These are phyloP conservation scores for Cantharis flavilabris DNA, from an alignment of 2,888 invertebrate species.

Conservation along the genomic window DNA sequence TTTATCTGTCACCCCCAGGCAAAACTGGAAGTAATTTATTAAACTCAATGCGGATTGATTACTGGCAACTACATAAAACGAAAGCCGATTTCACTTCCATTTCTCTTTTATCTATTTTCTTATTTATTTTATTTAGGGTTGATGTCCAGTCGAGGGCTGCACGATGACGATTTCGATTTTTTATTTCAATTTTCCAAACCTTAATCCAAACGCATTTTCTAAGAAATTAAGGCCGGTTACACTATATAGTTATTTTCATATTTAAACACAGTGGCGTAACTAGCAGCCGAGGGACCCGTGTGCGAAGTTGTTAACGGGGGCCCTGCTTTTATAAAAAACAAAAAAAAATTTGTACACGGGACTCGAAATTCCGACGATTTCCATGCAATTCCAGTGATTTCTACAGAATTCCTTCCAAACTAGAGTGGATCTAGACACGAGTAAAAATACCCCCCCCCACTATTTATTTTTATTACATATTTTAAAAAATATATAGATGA, in stretches of 20 bases:
- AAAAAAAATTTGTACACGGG: no score
- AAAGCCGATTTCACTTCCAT: neutral
- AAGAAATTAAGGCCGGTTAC: neutral
- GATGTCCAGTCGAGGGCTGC: neutral
- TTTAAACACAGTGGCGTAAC: no score
- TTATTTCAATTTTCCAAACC: neutral
- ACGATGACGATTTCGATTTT: neutral
- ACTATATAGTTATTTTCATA: neutral
- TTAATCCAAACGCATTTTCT: neutral
- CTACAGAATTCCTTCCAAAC: no score
- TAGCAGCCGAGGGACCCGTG: no score
- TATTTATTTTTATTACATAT: no score
- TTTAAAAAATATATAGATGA: no score
- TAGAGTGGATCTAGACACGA: no score
- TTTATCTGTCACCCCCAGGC: neutral
- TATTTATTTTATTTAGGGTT: neutral
- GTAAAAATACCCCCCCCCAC: no score
- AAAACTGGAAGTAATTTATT: neutral
- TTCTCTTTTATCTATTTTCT: neutral
- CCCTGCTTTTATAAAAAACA: no score
- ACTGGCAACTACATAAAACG: neutral
- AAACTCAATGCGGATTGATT: neutral
- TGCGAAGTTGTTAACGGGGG: no score
- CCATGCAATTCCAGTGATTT: no score
- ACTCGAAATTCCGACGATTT: no score